Evolutionary conservation across 1,140 invertebrate genomes (phyloP), one percentile per base, ranked within the genome.

Genomic region (Penaeus indicus): DNA sequence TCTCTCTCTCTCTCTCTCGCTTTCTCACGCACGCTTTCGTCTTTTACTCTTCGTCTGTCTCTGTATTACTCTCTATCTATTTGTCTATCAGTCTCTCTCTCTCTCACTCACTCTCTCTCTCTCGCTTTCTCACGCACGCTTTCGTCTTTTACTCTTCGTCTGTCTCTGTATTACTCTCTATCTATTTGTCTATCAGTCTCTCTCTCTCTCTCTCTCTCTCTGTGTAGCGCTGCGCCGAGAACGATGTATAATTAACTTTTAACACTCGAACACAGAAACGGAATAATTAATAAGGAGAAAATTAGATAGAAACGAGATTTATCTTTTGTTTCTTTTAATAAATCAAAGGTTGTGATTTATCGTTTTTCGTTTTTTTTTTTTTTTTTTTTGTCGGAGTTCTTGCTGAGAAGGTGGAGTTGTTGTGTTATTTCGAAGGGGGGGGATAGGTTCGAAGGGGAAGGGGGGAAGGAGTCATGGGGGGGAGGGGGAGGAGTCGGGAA

Each of bases 141-240:
- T 13, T 42, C 38, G 38, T 42, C 38, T 4, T 42, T 42, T 42
- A 42, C 78, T 80, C 78, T 80, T 32, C 42, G 27, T 80, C 78
- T 79, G 27, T 79, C 27, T 79, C 77, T 79, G 27, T 79, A 27
- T 79, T 13, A 2, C 77, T 42, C 77, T 79, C 77, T 79, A 27
- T 80, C 78, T 80, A 27, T 80, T 32, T 42, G 19, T 42, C 32
- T 80, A 4, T 80, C 32, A 60, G 5, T 80, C 11, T 80, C 13
- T 80, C 25, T 47, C 78, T 42, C 78, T 80, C 78, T 60, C 60
- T 22, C 79, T 81, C 47, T 61, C 54, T 81, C 54, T 81, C 13
- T 81, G 1, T 18, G 42, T 82, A 22, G 8, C 54, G 22, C 60
- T 27, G 19, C 19, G 18, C 27, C 27, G 21, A 21, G 3, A 10